Evolutionary conservation across 2,797 vertebrate species (phyloP).

Genomic region (Oreochromis mossambicus): DNA sequence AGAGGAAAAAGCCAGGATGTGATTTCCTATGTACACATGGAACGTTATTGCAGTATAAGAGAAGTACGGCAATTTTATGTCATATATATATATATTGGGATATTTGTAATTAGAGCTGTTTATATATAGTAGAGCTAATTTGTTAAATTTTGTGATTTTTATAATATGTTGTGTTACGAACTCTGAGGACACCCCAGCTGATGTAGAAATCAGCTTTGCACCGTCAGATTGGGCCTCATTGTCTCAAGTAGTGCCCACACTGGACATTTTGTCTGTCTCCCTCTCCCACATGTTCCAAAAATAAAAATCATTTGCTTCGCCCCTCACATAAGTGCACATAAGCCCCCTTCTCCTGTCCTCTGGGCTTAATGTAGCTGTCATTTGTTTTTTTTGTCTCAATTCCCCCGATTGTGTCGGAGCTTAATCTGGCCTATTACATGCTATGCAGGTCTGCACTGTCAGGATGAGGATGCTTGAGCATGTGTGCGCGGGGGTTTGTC

Average conservation of each 20-base stretch:
- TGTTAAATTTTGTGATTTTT: not conserved
- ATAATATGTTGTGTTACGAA: not conserved
- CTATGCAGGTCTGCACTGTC: constrained; percentile 36
- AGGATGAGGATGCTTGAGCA: constrained; percentile 21
- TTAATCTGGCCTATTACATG: constrained; percentile 46
- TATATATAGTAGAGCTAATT: not conserved
- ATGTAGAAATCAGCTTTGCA: not conserved
- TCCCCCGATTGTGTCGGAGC: not conserved
- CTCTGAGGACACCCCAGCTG: not conserved
- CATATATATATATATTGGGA: rapidly evolving
- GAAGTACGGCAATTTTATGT: not conserved
- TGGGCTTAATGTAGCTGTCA: constrained; percentile 24
- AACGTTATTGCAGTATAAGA: not conserved
- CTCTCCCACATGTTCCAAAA: constrained; percentile 32
- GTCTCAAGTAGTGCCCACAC: constrained; percentile 7
- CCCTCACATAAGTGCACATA: constrained; percentile 6
- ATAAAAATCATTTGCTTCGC: constrained; percentile 32
- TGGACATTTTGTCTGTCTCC: constrained; percentile 31
- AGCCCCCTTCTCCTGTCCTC: constrained; percentile 2
- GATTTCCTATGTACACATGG: not conserved
- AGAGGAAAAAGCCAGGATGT: not conserved
- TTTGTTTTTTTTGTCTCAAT: constrained; percentile 38
- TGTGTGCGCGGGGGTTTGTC: not conserved
- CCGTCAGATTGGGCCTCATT: not conserved
- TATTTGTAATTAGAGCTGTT: not conserved